Base-by-base conservation (phyloP, 2,113 vertebrate genomes). In the Corynorhinus townsendii region DNA sequence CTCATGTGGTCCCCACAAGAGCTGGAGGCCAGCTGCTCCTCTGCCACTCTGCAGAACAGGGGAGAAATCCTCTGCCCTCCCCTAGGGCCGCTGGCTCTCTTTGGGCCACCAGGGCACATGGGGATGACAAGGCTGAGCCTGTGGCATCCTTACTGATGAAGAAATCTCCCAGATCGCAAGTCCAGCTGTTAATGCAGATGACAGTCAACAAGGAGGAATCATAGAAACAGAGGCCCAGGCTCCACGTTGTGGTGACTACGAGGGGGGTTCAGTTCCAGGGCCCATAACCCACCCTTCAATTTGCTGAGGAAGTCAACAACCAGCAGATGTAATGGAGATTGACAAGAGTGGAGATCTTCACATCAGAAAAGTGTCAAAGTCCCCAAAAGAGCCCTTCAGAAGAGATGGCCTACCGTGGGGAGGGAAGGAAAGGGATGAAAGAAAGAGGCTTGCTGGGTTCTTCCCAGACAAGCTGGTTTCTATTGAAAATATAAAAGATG, bases 401-500 rank as follows among this genome's bases (percentile, higher is more conserved):
- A 92, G 88, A 80, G 71, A 43, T 49, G 73, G 16, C 43, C 45
- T 40, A 86, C 33, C 14, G 47, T 30, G 68, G 56, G 72, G 33
- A 95, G 49, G 19, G 69, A 66, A 56, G 38, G 84, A 47, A 38
- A 52, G n/a, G 71, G 69, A 92, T 86, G 56, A 83, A 94, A 97
- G 76, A 24, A 81, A 83, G 20, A 66, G 43, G 16, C 52, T 43
- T 54, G 76, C 84, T 90, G 88, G 54, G 56, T 80, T 71, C 83
- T 85, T 52, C 83, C 73, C 92, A 97, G 79, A 30, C 90, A 96
- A 95, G 94, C 90, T 97, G 90, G 85, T 95, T 96, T 64, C 64
- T 92, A 96, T 94, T 96, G 96, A 93, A 96, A 96, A 90, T 87
- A 94, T 66, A 92, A 94, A 97, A 94, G 91, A 96, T 80, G 95